Evolutionary conservation across 1,140 invertebrate genomes (phyloP), one percentile per base, ranked within the genome.

Genomic region (Zaprionus africanus): DNA sequence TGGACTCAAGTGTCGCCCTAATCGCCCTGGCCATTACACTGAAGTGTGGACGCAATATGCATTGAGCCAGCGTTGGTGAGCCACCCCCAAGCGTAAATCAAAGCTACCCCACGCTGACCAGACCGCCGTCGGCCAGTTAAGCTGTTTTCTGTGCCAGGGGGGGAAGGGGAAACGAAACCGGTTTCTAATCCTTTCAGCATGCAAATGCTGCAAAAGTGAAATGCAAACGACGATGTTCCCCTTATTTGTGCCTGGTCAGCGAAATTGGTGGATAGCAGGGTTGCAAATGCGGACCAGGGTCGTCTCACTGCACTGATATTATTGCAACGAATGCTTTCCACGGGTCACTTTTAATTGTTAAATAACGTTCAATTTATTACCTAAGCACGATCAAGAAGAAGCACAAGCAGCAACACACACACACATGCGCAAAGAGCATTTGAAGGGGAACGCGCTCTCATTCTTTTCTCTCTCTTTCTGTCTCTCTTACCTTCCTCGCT

Each of bases 131-230:
- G 41, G 41, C 31, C 17, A 41, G 38, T 63, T 75, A 70, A 70
- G 66, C 72, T 62, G 64, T 68, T 73, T 73, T 73, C 28, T 67
- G 38, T 73, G 56, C 63, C 63, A 41, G n/a, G 11, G 17, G 31
- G 53, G 51, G 17, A 49, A 43, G 17, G 22, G 34, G 28, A 28
- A 61, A 24, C 54, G 43, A 70, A 75, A 76, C 74, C 74, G 74
- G 74, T 76, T 76, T 56, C 36, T 76, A 76, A 76, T 76, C 74
- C 74, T 76, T 76, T 76, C 69, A 65, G 54, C 68, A 56, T 71
- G 73, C 72, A 70, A 70, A 70, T 74, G 71, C 57, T 46, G 41
- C 41, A 58, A 64, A 64, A 38, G 59, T 28, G 49, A 56, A 69
- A 54, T 43, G 68, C 68, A 71, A 71, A 64, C 60, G 57, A 54